Evolutionary conservation across 2,113 vertebrate genomes (phyloP), one percentile per base, ranked within the genome.

Genomic region (Burhinus bistriatus): DNA sequence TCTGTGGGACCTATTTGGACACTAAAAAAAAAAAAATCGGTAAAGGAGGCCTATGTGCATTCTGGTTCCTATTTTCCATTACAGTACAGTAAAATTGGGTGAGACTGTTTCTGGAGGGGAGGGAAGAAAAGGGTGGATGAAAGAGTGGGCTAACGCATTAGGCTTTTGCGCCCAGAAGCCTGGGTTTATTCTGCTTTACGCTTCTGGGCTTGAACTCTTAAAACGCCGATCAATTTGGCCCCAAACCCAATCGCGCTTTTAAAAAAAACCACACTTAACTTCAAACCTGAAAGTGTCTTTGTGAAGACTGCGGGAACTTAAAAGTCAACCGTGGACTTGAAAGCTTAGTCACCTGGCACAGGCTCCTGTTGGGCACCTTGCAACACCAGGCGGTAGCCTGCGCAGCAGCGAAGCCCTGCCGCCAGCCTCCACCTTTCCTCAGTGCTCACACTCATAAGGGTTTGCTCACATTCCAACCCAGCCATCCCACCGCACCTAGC

Each of bases 91-190:
- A 93, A 96, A 92, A 95, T 1, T 73, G 90, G 84, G 88, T 79
- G 94, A 95, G 93, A 88, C 85, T 32, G 59, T 87, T 96, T 92
- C 80, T 94, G 84, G 77, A 81, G 65, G 61, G 69, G 49, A 93
- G 76, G 92, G 83, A 89, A 94, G 82, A 77, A 94, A 96, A 90
- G 84, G 90, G 93, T 89, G 92, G 90, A 75, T 83, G 51, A 84
- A 95, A 91, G 81, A 80, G 75, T 5, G 54, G 82, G 45, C 81
- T 88, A 93, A 64, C 2, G 2, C 59, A 40, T 76, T 36, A 65
- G 62, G 71, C 29, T 88, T 12, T 77, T 70, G 79, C 84, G 69
- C 42, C 14, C 2, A 10, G 75, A 95, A 25, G 11, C 72, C 91
- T 58, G 83, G 22, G 42, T 58, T 96, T 89, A 52, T 73, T 83